Evolutionary conservation across 2,113 vertebrate species (phyloP), one percentile per base, ranked within the genome.

Genomic region (Nothobranchius kuhntae): DNA sequence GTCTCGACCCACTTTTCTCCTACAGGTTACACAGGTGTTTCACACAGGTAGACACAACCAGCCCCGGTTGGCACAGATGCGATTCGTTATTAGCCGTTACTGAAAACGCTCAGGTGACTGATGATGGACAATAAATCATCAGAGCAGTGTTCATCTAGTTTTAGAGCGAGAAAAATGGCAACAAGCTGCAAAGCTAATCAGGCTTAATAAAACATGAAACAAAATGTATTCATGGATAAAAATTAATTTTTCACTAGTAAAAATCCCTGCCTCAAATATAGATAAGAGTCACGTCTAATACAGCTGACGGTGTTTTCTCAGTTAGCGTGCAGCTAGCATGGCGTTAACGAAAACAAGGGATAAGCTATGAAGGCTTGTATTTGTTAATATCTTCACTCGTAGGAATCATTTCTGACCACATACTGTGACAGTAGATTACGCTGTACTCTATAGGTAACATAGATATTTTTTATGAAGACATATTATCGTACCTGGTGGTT

Each of bases 401-500:
- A 26, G 17, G 3, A 54, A 1, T 2, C 17, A 2, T n/a, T 0
- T 7, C 26, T 9, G 7, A 0, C 3, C 26, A 13, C 0, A 3
- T 13, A 7, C 0, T 24, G 9, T 9, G 2, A 59, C 1, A 12
- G 0, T 8, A 4, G 11, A 3, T 21, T 21, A 21, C 21, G 21
- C 21, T 21, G 21, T 21, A 21, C 21, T 21, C 21, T 21, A 21
- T 21, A 21, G 21, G 21, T 21, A 21, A 21, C 21, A 21, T 21
- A 21, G 21, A 21, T 21, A 30, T 30, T 30, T 8, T n/a, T 12
- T 21, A 35, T 10, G 36, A 7, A 38, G 10, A 11, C 21, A 50
- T 36, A 6, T 38, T 0, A 54, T 13, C 14, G 4, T 82, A 91
- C 90, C 90, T 81, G 63, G 53, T 2, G 17, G 45, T 54, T 82